Evolutionary conservation across 2,888 invertebrate genomes (phyloP).

Genomic region (Eupeodes luniger): DNA sequence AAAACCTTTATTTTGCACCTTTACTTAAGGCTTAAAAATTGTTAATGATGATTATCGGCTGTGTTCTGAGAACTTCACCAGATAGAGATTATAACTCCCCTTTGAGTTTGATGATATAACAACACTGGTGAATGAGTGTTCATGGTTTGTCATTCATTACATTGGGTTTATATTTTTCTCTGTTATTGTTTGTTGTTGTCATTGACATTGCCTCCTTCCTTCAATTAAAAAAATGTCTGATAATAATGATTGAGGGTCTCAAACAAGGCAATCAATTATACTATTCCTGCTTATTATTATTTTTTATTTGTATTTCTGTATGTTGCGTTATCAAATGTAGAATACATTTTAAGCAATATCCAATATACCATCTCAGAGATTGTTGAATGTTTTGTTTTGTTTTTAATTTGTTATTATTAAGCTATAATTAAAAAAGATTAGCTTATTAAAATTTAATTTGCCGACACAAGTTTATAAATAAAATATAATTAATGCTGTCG

Average conservation of each 20-base stretch:
- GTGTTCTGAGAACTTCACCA: no score
- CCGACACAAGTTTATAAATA: neutral
- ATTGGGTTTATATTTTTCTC: neutral
- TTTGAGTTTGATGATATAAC: neutral
- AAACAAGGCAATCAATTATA: neutral
- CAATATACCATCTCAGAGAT: neutral
- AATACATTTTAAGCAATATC: neutral
- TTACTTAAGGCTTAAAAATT: no score
- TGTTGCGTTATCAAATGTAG: neutral
- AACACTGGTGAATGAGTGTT: neutral
- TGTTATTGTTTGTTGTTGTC: constrained; percentile 1
- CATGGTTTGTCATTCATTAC: neutral
- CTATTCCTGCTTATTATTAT: neutral
- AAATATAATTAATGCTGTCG: neutral
- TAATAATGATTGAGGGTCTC: neutral
- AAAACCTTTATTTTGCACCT: no score
- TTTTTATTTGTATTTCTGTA: neutral
- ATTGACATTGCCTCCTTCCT: neutral
- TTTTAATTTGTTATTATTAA: constrained; percentile 3
- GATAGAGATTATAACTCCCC: no score
- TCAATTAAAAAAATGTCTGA: neutral
- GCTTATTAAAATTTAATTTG: constrained; percentile 13
- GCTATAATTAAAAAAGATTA: constrained; percentile 6
- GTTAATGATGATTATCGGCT: no score
- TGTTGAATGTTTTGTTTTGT: neutral